Evolutionary conservation across 2,888 invertebrate species (phyloP), one percentile per base, ranked within the genome.

Genomic region (Tethea ocularis): DNA sequence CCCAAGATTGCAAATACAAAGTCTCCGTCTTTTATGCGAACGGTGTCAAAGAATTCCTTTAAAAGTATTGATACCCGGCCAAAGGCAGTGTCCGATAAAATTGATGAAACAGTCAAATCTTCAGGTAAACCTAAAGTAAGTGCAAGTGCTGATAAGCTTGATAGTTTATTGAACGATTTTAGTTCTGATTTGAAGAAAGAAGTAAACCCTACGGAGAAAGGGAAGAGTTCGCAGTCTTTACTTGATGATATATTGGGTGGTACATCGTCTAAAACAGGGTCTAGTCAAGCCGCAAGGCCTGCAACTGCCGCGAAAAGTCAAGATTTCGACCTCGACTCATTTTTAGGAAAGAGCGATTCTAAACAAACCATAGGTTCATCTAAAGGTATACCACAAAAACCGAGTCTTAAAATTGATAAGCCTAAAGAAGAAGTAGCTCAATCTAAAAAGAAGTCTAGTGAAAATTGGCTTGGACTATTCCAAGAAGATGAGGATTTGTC

Each of bases 231-330:
- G 1, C 91, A 91, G 64, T 91, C 89, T n/a, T 81, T 91, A 63
- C 75, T 94, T 54, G 91, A 94, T 57, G 94, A 95, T 77, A 94
- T 94, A 64, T 82, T 95, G 60, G 94, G 94, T 23, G 86, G 90
- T 8, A 79, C 93, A 38, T 78, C 88, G 4, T 75, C 74, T 52
- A 89, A 89, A 78, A 66, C 78, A 6, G 70, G 67, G 11, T 67
- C 78, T 5, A 78, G 58, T 60, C 81, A 79, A 69, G 57, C 60
- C n/a, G 66, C 72, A 2, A 77, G 77, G 63, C 80, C 86, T 8
- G 60, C 72, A 4, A 84, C 83, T 56, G 75, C 80, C 36, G 67
- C 68, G 11, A 89, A 87, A 71, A 87, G 76, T 64, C 83, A 88
- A 71, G 87, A 90, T 24, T 87, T 88, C 60, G 83, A 89, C 70